Conservation (phyloP, 2,797 vertebrate species). For the Sebastes wilsoni region DNA sequence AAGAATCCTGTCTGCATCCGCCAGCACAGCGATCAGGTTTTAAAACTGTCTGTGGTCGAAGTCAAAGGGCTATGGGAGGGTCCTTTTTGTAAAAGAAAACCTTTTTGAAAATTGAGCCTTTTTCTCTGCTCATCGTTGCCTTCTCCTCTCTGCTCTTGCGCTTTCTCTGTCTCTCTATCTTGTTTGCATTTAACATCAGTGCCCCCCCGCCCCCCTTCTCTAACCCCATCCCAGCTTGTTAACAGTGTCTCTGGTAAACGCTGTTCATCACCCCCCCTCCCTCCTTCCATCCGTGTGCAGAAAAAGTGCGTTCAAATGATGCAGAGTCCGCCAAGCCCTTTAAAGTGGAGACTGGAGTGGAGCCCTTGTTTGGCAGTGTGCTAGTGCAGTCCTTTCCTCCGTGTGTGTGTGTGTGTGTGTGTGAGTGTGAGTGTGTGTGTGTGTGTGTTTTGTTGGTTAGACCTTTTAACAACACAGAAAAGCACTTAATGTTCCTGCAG, state of each 20-base stretch:
- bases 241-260: conserved; percentile 24
- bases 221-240: conserved; percentile 11
- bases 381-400: conserved; percentile 47
- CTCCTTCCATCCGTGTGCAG: conserved; percentile 53
- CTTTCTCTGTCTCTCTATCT: conserved; percentile 57
- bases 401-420: conserved; percentile 23
- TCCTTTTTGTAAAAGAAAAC: conserved; percentile 68
- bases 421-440: conserved; percentile 26
- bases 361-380: conserved; percentile 56
- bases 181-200: conserved; percentile 39
- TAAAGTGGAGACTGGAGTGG: conserved; percentile 71
- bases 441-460: conserved; percentile 21
- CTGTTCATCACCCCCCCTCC: conserved; percentile 27
- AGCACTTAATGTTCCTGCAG: conserved; percentile 64
- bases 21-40: conserved; percentile 70
- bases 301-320: conserved; percentile 60
- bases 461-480: conserved; percentile 62
- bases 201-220: not conserved
- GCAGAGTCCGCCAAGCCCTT: conserved; percentile 76
- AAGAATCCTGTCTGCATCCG: conserved; percentile 58
- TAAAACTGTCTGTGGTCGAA: conserved; percentile 65
- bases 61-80: conserved; percentile 84
- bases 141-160: conserved; percentile 75
- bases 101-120: conserved; percentile 74
- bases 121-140: conserved; percentile 80